Base-by-base conservation (phyloP, 2,888 invertebrate genomes). In the Spodoptera exigua region DNA sequence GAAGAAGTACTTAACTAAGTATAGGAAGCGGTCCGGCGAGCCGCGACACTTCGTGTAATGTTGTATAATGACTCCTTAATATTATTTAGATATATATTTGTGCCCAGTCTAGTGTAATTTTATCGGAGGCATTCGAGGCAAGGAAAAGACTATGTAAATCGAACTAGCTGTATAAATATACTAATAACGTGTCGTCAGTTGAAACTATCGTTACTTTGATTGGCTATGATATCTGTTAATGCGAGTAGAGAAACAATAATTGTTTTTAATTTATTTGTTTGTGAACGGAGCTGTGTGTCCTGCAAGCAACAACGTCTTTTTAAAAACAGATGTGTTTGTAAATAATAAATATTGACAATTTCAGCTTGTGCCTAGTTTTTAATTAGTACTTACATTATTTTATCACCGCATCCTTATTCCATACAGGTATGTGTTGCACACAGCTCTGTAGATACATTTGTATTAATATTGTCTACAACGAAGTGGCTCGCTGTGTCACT, bases 61-160 rank as follows among this genome's bases (percentile, higher is more conserved):
- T 68, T 76, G 78, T 78, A 81, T 72, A 74, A 74, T 75, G 72
- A 74, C 39, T 72, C 66, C 52, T 65, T 77, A 64, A 47, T 37
- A 60, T 70, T 64, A 70, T 41, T 60, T 76, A 76, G 79, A 56
- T 51, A 70, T 51, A 70, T 57, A 76, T 65, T 69, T 70, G 71
- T 78, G 76, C 68, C 72, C 78, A 65, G 73, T 74, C 70, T 76
- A 78, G 79, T 66, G 47, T 79, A 80, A 76, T 69, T 64, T 62
- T 57, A 57, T 71, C 59, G 53, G 69, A 81, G 62, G 52, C 65
- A 74, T 71, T 59, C 53, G 69, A 81, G 62, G 52, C 65, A 74
- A 78, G 67, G 54, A 75, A 76, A 81, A 80, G 79, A 79, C 79
- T 81, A 80, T 80, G 76, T 78, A 78, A 82, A 78, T 72, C 70